phyloP scores from a whole-genome alignment of 2,113 vertebrate species.

The Salvelinus namaycush region DNA sequence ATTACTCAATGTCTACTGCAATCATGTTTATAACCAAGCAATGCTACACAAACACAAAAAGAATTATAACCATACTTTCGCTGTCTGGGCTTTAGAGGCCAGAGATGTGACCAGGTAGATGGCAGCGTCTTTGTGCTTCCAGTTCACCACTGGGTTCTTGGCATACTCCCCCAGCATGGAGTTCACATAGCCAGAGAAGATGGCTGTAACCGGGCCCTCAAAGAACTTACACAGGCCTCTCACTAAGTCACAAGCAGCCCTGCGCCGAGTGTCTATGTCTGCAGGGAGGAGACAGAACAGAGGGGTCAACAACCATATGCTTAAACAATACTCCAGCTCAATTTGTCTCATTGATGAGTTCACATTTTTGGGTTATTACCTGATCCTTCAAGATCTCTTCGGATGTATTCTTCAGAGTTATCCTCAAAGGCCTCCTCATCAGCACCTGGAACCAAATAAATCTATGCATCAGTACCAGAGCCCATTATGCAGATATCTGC shows the following conservation, averaged over 20 bases:
- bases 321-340: neutral
- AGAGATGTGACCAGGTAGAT: slow-evolving; percentile 97
- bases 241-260: slow-evolving; percentile 96
- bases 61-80: slow-evolving; percentile 80
- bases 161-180: slow-evolving; percentile 95
- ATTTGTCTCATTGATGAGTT: neutral
- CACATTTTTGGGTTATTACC: slow-evolving; percentile 70
- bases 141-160: slow-evolving; percentile 90
- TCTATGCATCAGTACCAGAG: slow-evolving; percentile 11
- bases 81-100: slow-evolving; percentile 97
- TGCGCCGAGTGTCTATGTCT: slow-evolving; percentile 97
- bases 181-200: slow-evolving; percentile 97
- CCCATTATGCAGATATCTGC: neutral
- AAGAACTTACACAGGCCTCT: slow-evolving; percentile 96
- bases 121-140: slow-evolving; percentile 98
- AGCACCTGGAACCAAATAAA: slow-evolving; percentile 78
- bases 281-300: neutral
- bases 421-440: slow-evolving; percentile 99
- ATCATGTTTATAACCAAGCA: neutral
- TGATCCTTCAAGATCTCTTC: slow-evolving; percentile 97
- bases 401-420: slow-evolving; percentile 98
- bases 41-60: neutral
- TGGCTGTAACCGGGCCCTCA: slow-evolving; percentile 93
- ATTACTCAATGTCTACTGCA: neutral
- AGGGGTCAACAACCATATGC: neutral